Conservation (phyloP, 2,113 vertebrate genomes). For the Abramis brama region DNA sequence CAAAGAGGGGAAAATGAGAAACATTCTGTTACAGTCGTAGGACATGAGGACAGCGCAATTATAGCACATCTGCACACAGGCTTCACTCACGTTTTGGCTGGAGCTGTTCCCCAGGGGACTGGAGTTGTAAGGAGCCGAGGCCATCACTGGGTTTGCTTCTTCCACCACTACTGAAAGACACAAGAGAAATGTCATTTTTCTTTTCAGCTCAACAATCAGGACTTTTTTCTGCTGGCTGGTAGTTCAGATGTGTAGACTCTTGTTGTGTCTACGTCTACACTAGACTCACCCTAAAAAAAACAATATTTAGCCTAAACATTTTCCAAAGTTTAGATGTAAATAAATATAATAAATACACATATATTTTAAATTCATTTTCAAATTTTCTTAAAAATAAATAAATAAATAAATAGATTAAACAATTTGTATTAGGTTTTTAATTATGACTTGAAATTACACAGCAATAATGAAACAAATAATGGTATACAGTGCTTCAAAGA, state of each 20-base stretch:
- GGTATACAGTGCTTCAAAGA: background rate
- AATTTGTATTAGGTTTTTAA: no score
- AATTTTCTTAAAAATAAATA: no score
- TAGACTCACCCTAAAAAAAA: background rate
- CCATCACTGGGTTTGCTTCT: constrained; percentile 62
- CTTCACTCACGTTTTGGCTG: constrained; percentile 66
- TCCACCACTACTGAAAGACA: constrained; percentile 44
- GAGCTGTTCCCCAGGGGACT: constrained; percentile 68
- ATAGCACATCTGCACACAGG: background rate
- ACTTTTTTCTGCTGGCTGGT: background rate
- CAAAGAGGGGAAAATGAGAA: background rate
- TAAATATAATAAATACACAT: no score
- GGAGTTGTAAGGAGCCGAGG: constrained; percentile 70
- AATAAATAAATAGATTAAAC: no score
- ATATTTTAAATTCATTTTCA: no score
- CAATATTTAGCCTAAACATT: background rate
- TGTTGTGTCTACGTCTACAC: background rate
- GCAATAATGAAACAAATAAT: background rate
- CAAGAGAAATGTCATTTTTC: constrained; percentile 7
- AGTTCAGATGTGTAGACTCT: background rate
- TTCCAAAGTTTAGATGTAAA: no score
- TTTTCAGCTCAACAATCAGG: background rate
- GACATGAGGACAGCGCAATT: background rate
- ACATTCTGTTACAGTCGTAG: background rate
- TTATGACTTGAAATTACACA: no score